A percentile compares a stretch with the other conserved stretches of the same genome.
Evolutionary conservation across 2,797 vertebrate species (phyloP).

Genomic region (Coregonus sp.): DNA sequence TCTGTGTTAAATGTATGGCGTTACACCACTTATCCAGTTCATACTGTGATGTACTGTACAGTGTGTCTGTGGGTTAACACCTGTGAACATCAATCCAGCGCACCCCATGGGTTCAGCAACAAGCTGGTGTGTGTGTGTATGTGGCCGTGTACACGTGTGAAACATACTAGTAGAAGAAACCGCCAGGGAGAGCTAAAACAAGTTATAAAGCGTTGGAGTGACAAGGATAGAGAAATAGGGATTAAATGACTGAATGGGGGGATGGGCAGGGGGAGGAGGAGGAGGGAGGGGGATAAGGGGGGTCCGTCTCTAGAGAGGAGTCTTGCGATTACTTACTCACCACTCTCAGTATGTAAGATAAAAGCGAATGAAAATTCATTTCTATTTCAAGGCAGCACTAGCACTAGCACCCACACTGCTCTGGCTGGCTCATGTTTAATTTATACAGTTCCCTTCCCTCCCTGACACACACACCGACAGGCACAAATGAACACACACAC

Average conservation of each 20-base stretch:
- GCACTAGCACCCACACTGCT: slow-evolving; percentile 56
- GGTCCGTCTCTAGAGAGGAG: neutral
- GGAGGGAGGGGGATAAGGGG: neutral
- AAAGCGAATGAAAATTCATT: slow-evolving; percentile 81
- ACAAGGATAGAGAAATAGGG: neutral
- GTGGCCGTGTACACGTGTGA: neutral
- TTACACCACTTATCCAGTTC: neutral
- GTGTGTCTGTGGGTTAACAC: neutral
- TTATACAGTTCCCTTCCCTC: neutral
- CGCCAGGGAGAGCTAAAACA: neutral
- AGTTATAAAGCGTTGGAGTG: neutral
- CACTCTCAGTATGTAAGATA: slow-evolving; percentile 75
- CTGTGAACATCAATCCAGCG: slow-evolving; percentile 11
- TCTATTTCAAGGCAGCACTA: slow-evolving; percentile 82
- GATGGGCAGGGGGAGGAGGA: neutral
- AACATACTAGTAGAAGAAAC: neutral
- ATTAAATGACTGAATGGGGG: neutral
- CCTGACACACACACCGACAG: slow-evolving; percentile 2
- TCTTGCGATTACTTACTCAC: slow-evolving; percentile 8
- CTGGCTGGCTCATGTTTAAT: neutral
- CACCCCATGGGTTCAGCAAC: neutral
- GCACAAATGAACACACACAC: slow-evolving; percentile 8
- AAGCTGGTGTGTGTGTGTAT: slow-evolving; percentile 26
- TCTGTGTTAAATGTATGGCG: slow-evolving; percentile 6
- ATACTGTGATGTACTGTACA: neutral